Percentiles rank a stretch among this genome's conserved stretches.
Conservation (phyloP, 1,140 invertebrate genomes). For the Maniola jurtina region DNA sequence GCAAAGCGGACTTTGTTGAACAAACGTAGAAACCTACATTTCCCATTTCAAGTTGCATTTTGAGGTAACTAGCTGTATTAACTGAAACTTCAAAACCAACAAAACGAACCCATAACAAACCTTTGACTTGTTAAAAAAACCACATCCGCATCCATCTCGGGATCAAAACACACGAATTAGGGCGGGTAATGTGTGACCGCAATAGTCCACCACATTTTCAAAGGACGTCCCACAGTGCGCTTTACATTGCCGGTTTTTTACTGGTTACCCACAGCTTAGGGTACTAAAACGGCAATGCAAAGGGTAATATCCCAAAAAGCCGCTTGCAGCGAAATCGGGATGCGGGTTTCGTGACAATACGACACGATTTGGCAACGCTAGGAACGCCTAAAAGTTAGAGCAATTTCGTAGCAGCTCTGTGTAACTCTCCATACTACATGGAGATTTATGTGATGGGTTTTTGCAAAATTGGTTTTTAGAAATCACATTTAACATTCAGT, state of each 20-base stretch:
- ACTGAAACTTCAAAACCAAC: too few species aligned
- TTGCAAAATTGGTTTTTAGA: background rate
- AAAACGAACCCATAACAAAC: background rate
- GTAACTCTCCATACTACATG: background rate
- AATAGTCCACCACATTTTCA: conserved; percentile 26
- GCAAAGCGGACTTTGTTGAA: too few species aligned
- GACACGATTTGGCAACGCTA: conserved; percentile 22
- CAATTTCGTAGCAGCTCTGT: background rate
- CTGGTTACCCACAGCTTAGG: background rate
- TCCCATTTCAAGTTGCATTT: too few species aligned
- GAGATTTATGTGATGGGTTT: conserved; percentile 5
- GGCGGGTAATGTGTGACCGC: conserved; percentile 30
- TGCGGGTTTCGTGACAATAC: conserved; percentile 17
- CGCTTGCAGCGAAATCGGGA: conserved; percentile 6
- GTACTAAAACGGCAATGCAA: conserved; percentile 7
- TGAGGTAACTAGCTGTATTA: too few species aligned
- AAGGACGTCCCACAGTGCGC: conserved; percentile 42
- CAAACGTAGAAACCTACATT: too few species aligned
- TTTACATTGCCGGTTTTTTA: conserved; percentile 33
- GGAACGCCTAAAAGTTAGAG: conserved; percentile 10
- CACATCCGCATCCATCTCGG: conserved; percentile 21
- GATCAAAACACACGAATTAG: conserved; percentile 30
- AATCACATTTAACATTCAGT: background rate
- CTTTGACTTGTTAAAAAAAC: conserved; percentile 22
- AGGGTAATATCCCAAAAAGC: conserved; percentile 29